Base-by-base conservation (phyloP, 2,888 invertebrate species). In the Leptopilina myrica region DNA sequence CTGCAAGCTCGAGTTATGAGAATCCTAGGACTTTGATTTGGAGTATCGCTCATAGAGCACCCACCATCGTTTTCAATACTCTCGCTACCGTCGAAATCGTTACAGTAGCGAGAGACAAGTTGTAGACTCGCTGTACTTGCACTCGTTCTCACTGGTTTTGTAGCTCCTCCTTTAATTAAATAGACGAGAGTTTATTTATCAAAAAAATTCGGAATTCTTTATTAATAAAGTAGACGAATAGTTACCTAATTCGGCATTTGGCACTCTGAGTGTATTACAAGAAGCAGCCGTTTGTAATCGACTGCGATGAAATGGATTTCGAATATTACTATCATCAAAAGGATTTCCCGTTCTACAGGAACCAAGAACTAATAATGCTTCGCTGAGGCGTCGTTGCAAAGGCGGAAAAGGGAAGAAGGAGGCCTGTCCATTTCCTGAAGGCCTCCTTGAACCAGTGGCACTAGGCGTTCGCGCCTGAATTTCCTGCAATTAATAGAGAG, bases 391-490 rank as follows among this genome's bases (percentile, higher is more conserved):
- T 82, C 94, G 90, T 84, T 94, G 93, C 3, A 94, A 88, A 14
- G 92, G 92, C 49, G 93, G 93, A 84, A 93, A 92, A 20, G 92
- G 92, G 80, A 93, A 92, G 84, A 93, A 88, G 67, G 90, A 89
- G 78, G 85, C 80, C 43, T 87, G 87, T 88, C 83, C 94, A 92
- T 85, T 95, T 75, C 95, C 91, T 1, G 96, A 96, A 0, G 96
- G 96, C 73, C 96, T 92, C 77, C 96, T 93, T 0, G 96, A 96
- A 0, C 96, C 96, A 81, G 96, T 96, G 0, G 95, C 95, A 81
- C 96, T 96, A 5, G 96, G 96, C 2, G 96, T 96, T 82, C 96
- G 92, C 5, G 96, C 96, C 90, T 96, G 96, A 82, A 96, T 96
- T 90, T 96, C 96, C 89, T 92, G 88, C 62, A 80, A 83, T 75